Percentiles rank a stretch among this genome's conserved stretches.
Conservation (phyloP, 92 coral and sea anemone species). For the Palythoa heliodiscus region DNA sequence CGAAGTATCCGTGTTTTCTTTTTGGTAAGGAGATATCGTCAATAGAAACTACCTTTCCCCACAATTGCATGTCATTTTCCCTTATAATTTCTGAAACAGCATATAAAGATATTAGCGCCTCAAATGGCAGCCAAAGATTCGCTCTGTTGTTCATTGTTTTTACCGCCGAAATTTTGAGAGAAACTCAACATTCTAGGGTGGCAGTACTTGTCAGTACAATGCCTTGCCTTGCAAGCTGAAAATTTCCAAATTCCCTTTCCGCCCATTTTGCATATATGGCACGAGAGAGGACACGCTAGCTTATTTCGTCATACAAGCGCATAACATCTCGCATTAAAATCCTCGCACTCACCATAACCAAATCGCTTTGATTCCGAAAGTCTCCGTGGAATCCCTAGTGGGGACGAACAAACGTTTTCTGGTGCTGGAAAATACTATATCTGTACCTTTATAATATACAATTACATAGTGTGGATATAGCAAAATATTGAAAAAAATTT, state of each 20-base stretch:
- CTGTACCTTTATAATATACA: not conserved
- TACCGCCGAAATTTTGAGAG: not conserved
- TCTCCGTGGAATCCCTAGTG: slow-evolving; percentile 12
- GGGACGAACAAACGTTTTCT: not conserved
- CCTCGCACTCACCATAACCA: slow-evolving; percentile 20
- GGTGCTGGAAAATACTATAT: not conserved
- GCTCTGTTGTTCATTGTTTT: slow-evolving; percentile 1
- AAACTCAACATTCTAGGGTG: not conserved
- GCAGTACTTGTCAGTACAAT: not conserved
- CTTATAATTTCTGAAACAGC: too few species aligned
- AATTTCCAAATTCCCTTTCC: not conserved
- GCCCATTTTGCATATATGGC: not conserved
- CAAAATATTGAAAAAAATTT: too few species aligned
- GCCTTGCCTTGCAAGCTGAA: not conserved
- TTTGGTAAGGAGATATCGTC: too few species aligned
- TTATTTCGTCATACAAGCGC: too few species aligned
- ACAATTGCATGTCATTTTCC: too few species aligned
- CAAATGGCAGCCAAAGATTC: not conserved
- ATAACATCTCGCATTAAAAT: too few species aligned
- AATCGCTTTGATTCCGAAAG: not conserved
- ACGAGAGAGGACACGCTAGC: not conserved
- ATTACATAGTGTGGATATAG: not conserved
- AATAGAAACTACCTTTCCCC: too few species aligned
- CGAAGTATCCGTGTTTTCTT: too few species aligned
- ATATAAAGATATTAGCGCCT: too few species aligned